Conservation (phyloP, 2,797 vertebrate genomes). For the Menidia menidia region DNA sequence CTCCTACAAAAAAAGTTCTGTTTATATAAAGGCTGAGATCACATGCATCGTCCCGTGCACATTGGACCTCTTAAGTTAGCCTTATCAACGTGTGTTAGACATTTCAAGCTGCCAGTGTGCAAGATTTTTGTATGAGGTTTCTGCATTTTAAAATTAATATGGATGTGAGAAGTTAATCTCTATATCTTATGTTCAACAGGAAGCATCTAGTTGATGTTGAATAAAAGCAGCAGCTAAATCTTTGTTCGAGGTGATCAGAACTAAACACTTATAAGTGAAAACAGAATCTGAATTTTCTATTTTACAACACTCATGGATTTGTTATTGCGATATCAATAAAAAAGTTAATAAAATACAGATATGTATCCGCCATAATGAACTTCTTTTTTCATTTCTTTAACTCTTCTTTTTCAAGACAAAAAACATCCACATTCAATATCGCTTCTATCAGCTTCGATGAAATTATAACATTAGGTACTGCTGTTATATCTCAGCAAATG, state of each 20-base stretch:
- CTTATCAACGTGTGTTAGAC: no score
- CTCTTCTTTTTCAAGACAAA: no score
- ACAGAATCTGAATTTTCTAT: no score
- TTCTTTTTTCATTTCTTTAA: no score
- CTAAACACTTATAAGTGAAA: background rate
- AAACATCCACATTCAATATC: background rate
- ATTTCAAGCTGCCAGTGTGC: no score
- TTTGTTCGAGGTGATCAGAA: background rate
- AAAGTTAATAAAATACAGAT: background rate
- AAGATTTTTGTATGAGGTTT: background rate
- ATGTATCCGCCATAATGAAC: no score
- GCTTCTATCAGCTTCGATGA: no score
- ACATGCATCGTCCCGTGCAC: constrained; percentile 15
- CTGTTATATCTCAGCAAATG: no score
- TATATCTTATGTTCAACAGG: background rate
- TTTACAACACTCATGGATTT: background rate
- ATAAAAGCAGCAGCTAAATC: background rate
- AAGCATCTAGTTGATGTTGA: background rate
- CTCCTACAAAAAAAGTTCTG: constrained; percentile 49
- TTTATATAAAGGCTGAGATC: constrained; percentile 49
- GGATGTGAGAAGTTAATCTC: background rate
- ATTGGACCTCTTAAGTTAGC: background rate
- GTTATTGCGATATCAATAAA: background rate
- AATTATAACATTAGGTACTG: no score
- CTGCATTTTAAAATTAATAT: background rate